These are phyloP conservation scores for Bradypodion pumilum DNA, from an alignment of 2,797 vertebrate species.

Conservation along the genomic window DNA sequence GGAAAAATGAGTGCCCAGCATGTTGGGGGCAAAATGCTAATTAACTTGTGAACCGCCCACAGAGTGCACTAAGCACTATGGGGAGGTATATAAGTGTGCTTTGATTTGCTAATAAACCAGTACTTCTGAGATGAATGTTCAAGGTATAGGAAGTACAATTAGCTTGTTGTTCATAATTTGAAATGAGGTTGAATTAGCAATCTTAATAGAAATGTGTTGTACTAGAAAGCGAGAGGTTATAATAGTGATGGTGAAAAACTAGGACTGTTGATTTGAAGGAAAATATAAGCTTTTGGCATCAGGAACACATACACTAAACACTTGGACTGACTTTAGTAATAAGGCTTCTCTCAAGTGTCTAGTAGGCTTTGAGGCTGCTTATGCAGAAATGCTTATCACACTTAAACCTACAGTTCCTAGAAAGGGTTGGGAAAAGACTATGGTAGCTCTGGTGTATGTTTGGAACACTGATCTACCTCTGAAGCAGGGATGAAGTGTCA, in stretches of 20 bases:
- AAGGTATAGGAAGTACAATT: not conserved
- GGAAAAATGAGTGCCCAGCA: too few relatives aligned
- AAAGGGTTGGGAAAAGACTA: not conserved
- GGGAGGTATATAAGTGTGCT: too few relatives aligned
- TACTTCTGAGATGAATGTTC: not conserved
- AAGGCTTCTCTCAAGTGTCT: not conserved
- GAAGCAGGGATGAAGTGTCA: not conserved
- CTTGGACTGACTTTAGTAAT: not conserved
- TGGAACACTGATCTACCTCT: not conserved
- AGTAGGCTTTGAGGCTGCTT: not conserved
- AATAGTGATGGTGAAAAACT: too few relatives aligned
- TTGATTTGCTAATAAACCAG: too few relatives aligned
- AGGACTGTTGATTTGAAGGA: not conserved
- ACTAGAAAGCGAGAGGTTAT: not conserved
- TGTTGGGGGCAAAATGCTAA: too few relatives aligned
- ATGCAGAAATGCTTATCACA: not conserved
- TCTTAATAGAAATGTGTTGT: not conserved
- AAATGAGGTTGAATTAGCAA: not conserved
- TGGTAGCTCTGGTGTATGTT: not conserved
- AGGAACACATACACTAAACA: not conserved
- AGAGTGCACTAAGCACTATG: too few relatives aligned
- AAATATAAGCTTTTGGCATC: not conserved
- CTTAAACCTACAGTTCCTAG: not conserved
- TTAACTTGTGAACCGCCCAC: too few relatives aligned
- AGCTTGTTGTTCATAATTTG: not conserved